Conservation (phyloP, 2,113 vertebrate genomes). For the Mungos mungo region DNA sequence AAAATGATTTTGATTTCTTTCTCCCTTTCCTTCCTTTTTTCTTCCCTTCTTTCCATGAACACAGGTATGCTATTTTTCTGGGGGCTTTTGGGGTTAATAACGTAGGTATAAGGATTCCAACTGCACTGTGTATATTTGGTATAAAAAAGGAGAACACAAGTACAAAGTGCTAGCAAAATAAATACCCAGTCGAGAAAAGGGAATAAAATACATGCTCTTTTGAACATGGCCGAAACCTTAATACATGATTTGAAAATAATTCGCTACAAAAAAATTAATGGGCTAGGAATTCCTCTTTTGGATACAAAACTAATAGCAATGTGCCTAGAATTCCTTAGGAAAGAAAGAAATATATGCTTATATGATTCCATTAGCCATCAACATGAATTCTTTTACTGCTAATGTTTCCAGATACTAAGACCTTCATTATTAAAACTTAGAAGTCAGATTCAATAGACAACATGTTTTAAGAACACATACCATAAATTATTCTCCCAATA, state of each 20-base stretch:
- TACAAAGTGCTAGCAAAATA: background rate
- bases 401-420: background rate
- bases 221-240: background rate
- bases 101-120: background rate
- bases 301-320: background rate
- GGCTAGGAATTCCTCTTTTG: background rate
- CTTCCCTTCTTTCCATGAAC: background rate
- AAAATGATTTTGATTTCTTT: background rate
- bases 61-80: background rate
- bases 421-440: background rate
- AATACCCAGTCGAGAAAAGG: background rate
- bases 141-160: background rate
- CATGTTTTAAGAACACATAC: background rate
- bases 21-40: background rate
- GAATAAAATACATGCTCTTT: background rate
- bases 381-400: background rate
- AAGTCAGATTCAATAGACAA: background rate
- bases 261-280: background rate
- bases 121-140: background rate
- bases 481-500: background rate
- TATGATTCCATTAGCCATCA: background rate
- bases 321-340: background rate
- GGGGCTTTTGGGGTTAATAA: background rate
- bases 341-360: background rate
- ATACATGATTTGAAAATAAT: slow-evolving; percentile 14